Conservation (phyloP, 2,888 invertebrate species). For the Clepsis dumicolana region DNA sequence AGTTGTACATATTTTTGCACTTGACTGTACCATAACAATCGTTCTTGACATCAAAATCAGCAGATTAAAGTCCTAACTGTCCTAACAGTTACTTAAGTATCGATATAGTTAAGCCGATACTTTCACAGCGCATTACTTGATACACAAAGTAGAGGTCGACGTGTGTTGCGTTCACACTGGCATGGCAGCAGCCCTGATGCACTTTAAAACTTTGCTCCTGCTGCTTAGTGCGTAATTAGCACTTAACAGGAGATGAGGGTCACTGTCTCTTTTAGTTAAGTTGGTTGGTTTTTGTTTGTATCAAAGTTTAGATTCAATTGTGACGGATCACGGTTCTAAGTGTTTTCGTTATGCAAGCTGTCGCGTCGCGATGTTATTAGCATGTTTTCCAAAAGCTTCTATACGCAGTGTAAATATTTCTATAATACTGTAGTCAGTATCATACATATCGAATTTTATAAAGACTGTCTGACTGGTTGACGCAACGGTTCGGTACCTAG, state of each 20-base stretch:
- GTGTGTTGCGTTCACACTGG: constrained; percentile 47
- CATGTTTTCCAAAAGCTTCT: not conserved
- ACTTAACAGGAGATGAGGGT: constrained; percentile 35
- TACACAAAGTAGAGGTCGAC: constrained; percentile 53
- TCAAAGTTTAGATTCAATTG: not conserved
- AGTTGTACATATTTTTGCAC: too few species aligned
- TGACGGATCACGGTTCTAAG: not conserved
- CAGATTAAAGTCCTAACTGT: too few species aligned
- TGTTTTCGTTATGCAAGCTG: too few species aligned
- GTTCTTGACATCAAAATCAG: too few species aligned
- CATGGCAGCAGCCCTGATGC: constrained; percentile 46
- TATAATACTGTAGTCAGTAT: not conserved
- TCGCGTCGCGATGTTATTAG: too few species aligned
- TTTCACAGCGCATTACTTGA: constrained; percentile 32
- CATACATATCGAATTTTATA: too few species aligned
- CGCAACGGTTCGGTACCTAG: too few species aligned
- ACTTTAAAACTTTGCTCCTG: constrained; percentile 40
- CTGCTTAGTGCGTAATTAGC: constrained; percentile 38
- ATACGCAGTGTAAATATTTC: not conserved
- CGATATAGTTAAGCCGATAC: constrained; percentile 7
- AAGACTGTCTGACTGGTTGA: not conserved
- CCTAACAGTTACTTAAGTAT: not conserved
- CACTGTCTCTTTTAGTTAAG: constrained; percentile 22
- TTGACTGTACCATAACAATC: too few species aligned
- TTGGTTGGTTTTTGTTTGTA: not conserved